These are phyloP conservation scores for Amphiprion percula DNA, from an alignment of 2,113 vertebrate species.

Conservation along the genomic window DNA sequence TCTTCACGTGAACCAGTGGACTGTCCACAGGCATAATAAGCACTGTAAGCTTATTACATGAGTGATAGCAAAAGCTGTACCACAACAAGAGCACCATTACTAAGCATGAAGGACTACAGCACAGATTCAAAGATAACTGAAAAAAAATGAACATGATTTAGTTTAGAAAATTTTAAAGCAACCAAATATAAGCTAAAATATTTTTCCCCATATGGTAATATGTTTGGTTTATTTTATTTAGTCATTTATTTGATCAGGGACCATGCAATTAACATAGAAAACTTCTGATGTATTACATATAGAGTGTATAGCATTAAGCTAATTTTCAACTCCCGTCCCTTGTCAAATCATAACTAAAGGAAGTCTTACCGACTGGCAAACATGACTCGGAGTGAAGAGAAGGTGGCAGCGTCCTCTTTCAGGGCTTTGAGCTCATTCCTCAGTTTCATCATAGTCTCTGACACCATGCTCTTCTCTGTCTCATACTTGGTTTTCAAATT, in stretches of 20 bases:
- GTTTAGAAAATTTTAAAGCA: not conserved
- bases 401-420: constrained; percentile 90
- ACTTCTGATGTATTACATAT: no score
- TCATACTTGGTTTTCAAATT: constrained; percentile 90
- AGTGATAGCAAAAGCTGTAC: constrained; percentile 51
- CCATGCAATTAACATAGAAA: no score
- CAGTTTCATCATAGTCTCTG: constrained; percentile 89
- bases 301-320: no score
- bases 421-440: constrained; percentile 88
- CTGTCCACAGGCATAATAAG: constrained; percentile 59
- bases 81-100: constrained; percentile 42
- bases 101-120: constrained; percentile 28
- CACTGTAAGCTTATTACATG: constrained; percentile 77
- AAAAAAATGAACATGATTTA: not conserved
- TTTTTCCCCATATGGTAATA: not conserved
- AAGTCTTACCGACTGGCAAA: constrained; percentile 88
- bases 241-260: not conserved
- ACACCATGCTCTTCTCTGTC: constrained; percentile 87
- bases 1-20: constrained; percentile 74
- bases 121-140: not conserved
- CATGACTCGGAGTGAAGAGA: constrained; percentile 89
- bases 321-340: no score
- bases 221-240: not conserved
- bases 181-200: not conserved
- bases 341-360: not conserved